These are phyloP conservation scores for Eptesicus fuscus DNA, from an alignment of 2,113 vertebrate species.

Conservation along the genomic window DNA sequence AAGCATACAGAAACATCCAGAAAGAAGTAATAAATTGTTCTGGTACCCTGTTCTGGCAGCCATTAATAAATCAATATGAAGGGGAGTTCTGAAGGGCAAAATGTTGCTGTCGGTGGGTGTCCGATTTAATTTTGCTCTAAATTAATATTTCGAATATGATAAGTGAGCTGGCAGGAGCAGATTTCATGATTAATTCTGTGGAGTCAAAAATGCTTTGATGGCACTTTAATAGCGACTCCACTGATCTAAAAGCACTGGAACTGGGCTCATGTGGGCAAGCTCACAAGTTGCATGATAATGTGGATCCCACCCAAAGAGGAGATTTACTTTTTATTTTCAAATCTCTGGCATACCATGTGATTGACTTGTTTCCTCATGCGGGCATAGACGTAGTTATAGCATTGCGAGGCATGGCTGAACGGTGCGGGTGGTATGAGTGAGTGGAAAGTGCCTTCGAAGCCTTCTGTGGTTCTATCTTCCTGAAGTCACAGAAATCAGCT, in stretches of 20 bases:
- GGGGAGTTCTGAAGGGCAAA: conserved; percentile 89
- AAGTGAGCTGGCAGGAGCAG: conserved; percentile 88
- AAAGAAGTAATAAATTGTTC: conserved; percentile 85
- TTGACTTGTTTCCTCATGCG: conserved; percentile 40
- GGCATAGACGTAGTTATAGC: conserved; percentile 53
- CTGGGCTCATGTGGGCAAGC: conserved; percentile 66
- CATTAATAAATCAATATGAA: conserved; percentile 89
- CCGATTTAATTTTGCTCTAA: conserved; percentile 88
- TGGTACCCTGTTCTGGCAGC: conserved; percentile 83
- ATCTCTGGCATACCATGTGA: conserved; percentile 49
- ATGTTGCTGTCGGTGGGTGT: conserved; percentile 88
- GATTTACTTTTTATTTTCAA: conserved; percentile 70
- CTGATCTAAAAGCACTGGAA: conserved; percentile 80
- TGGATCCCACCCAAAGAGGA: conserved; percentile 71
- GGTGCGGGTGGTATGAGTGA: not conserved
- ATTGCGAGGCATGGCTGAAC: not conserved
- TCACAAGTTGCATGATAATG: conserved; percentile 77
- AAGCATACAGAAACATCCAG: conserved; percentile 81
- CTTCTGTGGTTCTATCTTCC: conserved; percentile 24
- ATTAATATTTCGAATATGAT: conserved; percentile 90
- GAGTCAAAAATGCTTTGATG: conserved; percentile 86
- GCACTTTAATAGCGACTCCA: conserved; percentile 83
- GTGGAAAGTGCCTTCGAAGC: conserved; percentile 13
- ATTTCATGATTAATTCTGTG: conserved; percentile 87
- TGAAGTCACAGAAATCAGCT: conserved; percentile 34